A percentile compares a stretch with the other conserved stretches of the same genome.
Evolutionary conservation across 2,888 invertebrate genomes (phyloP).

Genomic region (Andrena minutula): DNA sequence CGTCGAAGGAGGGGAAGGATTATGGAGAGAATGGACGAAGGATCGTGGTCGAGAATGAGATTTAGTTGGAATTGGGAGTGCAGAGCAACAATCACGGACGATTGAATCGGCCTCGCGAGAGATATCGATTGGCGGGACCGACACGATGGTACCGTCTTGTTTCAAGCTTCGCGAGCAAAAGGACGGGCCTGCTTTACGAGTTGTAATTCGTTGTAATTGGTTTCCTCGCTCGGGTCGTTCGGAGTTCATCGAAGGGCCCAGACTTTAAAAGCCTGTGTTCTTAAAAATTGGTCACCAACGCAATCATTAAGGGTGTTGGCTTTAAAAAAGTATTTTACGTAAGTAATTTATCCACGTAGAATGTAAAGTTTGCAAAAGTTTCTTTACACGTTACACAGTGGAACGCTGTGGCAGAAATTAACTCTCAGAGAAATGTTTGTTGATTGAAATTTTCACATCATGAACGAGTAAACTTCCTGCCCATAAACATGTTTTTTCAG

Average conservation of each 20-base stretch:
- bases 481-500: neutral
- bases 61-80: conserved; percentile 69
- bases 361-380: conserved; percentile 8
- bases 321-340: neutral
- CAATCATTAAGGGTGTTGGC: neutral
- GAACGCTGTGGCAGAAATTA: conserved; percentile 12
- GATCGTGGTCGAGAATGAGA: conserved; percentile 63
- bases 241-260: neutral
- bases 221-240: conserved; percentile 33
- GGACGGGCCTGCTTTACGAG: conserved; percentile 12
- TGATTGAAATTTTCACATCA: conserved; percentile 16
- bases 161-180: conserved; percentile 25
- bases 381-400: neutral
- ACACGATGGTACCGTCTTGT: conserved; percentile 68
- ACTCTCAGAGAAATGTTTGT: conserved; percentile 13
- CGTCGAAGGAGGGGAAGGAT: conserved; percentile 53
- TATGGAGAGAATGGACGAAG: conserved; percentile 61
- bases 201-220: conserved; percentile 61
- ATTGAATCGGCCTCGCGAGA: conserved; percentile 78
- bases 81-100: conserved; percentile 79
- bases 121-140: conserved; percentile 71
- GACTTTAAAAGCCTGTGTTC: conserved; percentile 12
- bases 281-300: conserved; percentile 13
- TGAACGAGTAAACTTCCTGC: neutral
- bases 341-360: neutral